These are phyloP conservation scores for Ceryle rudis DNA, from an alignment of 2,797 vertebrate genomes.

Conservation along the genomic window DNA sequence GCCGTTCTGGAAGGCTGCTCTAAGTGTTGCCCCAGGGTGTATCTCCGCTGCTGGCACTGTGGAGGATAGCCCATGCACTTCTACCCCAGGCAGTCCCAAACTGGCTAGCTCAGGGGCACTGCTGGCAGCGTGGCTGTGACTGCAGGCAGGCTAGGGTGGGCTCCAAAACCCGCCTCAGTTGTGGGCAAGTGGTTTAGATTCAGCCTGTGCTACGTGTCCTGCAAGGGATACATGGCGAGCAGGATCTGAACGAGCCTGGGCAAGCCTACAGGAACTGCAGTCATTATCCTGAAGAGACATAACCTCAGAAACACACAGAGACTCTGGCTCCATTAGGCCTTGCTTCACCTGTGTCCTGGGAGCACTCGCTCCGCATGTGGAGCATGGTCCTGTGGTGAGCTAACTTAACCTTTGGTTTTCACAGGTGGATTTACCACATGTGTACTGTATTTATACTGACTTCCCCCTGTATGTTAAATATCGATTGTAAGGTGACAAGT, in stretches of 20 bases:
- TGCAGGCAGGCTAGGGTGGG: neutral
- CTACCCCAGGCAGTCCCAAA: neutral
- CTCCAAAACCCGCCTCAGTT: fast-evolving
- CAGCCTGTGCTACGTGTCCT: neutral
- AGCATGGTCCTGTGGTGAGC: neutral
- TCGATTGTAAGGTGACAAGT: neutral
- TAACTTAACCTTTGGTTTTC: neutral
- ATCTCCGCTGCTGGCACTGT: fast-evolving
- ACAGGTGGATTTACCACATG: neutral
- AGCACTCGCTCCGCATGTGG: neutral
- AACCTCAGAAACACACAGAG: neutral
- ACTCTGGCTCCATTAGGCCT: neutral
- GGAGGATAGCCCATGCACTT: neutral
- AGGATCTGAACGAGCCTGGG: neutral
- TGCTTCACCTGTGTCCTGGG: neutral
- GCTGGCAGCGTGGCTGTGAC: neutral
- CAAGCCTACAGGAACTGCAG: conserved; percentile 10
- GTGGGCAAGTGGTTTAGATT: neutral
- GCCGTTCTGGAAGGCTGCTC: neutral
- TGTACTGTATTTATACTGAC: neutral
- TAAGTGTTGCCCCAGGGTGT: neutral
- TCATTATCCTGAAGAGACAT: neutral
- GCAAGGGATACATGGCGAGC: neutral
- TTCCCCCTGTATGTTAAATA: fast-evolving
- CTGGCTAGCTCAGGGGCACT: neutral